Evolutionary conservation across 2,113 vertebrate species (phyloP).

Genomic region (Lipophrys pholis): DNA sequence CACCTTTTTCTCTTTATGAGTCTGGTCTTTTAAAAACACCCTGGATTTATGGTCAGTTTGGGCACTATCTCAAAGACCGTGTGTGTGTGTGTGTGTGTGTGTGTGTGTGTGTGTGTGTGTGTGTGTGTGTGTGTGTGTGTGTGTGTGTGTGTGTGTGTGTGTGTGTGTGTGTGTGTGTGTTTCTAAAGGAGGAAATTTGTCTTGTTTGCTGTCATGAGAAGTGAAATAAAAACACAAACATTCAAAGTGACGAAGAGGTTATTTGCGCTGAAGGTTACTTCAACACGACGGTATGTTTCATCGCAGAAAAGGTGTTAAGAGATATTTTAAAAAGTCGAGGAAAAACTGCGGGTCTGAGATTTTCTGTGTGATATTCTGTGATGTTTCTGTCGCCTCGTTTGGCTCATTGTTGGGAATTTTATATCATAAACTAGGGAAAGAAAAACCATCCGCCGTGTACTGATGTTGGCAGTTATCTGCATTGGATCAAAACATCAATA

Average conservation of each 20-base stretch:
- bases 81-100: constrained; percentile 34
- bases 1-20: constrained; percentile 72
- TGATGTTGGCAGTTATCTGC: no score
- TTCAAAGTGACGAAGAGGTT: constrained; percentile 30
- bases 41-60: constrained; percentile 74
- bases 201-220: constrained; percentile 38
- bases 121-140: constrained; percentile 3
- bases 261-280: background rate
- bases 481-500: no score
- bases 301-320: no score
- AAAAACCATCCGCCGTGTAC: no score
- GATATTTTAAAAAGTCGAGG: background rate
- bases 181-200: constrained; percentile 16
- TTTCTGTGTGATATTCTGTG: background rate
- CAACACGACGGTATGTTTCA: background rate
- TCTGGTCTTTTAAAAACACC: constrained; percentile 76
- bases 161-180: constrained; percentile 13
- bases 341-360: background rate
- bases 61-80: constrained; percentile 51
- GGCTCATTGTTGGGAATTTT: no score
- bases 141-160: constrained; percentile 3
- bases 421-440: no score
- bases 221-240: constrained; percentile 44
- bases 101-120: background rate
- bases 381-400: no score